These are phyloP conservation scores for Ptiloglossa arizonensis DNA, from an alignment of 1,140 invertebrate genomes.

Conservation along the genomic window DNA sequence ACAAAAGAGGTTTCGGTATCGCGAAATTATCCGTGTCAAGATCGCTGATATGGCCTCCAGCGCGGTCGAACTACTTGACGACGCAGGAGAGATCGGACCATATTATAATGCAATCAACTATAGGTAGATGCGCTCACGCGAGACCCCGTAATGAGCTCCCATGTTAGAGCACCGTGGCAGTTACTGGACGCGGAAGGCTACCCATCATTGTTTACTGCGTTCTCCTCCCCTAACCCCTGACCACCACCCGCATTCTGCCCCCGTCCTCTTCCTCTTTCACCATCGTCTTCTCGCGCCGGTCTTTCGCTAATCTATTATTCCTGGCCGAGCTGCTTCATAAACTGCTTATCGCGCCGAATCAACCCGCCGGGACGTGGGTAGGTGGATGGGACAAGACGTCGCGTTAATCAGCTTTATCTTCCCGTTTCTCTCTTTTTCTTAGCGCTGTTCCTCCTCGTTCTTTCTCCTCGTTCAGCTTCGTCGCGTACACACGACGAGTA, in stretches of 20 bases:
- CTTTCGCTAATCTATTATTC: conserved; percentile 78
- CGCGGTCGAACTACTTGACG: conserved; percentile 45
- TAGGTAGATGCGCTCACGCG: conserved; percentile 76
- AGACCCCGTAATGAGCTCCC: conserved; percentile 77
- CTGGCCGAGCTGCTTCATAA: conserved; percentile 75
- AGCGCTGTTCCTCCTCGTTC: not conserved
- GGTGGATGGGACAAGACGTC: conserved; percentile 73
- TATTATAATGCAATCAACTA: conserved; percentile 80
- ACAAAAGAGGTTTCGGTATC: too few species aligned
- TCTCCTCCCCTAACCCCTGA: conserved; percentile 11
- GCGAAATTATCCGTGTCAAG: too few species aligned
- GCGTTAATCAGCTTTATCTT: conserved; percentile 75
- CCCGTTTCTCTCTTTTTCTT: not conserved
- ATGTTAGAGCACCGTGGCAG: conserved; percentile 71
- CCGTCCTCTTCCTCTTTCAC: conserved; percentile 11
- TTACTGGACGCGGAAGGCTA: conserved; percentile 69
- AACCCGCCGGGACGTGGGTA: conserved; percentile 61
- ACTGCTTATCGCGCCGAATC: conserved; percentile 78
- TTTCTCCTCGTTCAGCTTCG: not conserved
- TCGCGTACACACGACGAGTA: not conserved
- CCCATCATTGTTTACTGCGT: conserved; percentile 76
- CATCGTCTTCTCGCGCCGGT: not conserved
- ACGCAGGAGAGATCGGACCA: conserved; percentile 58
- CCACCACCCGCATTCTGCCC: conserved; percentile 16
- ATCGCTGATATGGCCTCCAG: conserved; percentile 1